These are phyloP conservation scores for Melanotaenia duboulayi DNA, from an alignment of 2,113 vertebrate genomes.

Conservation along the genomic window DNA sequence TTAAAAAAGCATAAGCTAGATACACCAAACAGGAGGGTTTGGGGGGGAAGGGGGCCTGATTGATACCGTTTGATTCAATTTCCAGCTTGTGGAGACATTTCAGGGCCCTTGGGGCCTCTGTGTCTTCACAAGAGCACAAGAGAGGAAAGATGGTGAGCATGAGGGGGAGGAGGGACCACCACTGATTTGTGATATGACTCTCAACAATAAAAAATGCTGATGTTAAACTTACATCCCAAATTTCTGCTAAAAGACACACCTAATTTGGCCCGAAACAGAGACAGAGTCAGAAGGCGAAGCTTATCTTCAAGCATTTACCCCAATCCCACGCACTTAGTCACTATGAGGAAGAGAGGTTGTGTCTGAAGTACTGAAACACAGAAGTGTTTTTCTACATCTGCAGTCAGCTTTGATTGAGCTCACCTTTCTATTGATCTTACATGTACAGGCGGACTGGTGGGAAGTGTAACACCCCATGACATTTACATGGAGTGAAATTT, in stretches of 20 bases:
- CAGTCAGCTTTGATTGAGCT: slow-evolving; percentile 25
- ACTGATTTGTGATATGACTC: slow-evolving; percentile 75
- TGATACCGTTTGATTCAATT: slow-evolving; percentile 84
- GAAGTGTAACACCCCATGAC: slow-evolving; percentile 28
- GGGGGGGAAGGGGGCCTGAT: slow-evolving; percentile 67
- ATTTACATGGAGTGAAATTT: slow-evolving; percentile 22
- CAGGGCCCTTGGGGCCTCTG: slow-evolving; percentile 71
- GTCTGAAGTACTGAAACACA: slow-evolving; percentile 7
- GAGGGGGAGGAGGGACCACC: not conserved
- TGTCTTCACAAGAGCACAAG: slow-evolving; percentile 72
- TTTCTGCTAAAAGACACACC: slow-evolving; percentile 66
- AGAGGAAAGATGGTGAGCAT: slow-evolving; percentile 48
- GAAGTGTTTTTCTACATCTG: slow-evolving; percentile 3
- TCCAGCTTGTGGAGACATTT: slow-evolving; percentile 82
- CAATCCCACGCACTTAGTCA: slow-evolving; percentile 3
- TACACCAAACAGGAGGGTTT: slow-evolving; percentile 53
- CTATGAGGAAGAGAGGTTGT: not conserved
- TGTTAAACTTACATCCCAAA: slow-evolving; percentile 70
- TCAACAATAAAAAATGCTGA: slow-evolving; percentile 75
- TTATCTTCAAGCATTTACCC: slow-evolving; percentile 44
- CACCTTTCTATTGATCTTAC: slow-evolving; percentile 68
- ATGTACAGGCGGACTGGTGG: not conserved
- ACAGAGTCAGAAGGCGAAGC: slow-evolving; percentile 9
- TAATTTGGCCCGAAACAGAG: slow-evolving; percentile 72
- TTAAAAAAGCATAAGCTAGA: slow-evolving; percentile 41